Conservation (phyloP, 2,888 invertebrate species). For the Campoletis raptor region DNA sequence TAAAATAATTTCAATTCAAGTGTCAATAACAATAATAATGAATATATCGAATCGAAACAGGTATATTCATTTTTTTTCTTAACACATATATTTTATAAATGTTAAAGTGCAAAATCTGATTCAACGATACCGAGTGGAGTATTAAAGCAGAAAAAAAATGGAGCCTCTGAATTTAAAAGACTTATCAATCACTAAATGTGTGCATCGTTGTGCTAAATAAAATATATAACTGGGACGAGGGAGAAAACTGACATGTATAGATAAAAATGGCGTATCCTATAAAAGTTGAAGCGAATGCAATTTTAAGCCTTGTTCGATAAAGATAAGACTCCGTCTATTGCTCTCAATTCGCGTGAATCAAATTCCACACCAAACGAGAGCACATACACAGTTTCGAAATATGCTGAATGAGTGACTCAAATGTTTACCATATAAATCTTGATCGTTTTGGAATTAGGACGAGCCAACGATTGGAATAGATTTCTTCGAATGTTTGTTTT, state of each 20-base stretch:
- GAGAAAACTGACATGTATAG: conserved; percentile 24
- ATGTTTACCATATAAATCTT: background rate
- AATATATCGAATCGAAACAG: background rate
- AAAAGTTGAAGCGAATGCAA: background rate
- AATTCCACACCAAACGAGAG: background rate
- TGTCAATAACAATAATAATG: background rate
- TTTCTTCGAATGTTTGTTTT: background rate
- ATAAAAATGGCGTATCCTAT: conserved; percentile 15
- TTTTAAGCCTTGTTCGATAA: conserved; percentile 7
- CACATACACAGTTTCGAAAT: background rate
- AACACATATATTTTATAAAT: no score
- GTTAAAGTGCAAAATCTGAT: background rate
- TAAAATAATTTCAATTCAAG: no score
- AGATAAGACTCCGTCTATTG: conserved; percentile 29
- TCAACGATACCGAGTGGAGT: background rate
- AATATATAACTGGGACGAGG: conserved; percentile 8
- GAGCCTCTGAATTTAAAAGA: background rate
- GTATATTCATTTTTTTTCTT: background rate
- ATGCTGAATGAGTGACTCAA: background rate
- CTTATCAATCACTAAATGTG: no score
- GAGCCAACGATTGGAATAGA: background rate
- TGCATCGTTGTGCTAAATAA: background rate
- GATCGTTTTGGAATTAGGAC: background rate
- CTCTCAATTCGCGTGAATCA: conserved; percentile 11
- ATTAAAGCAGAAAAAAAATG: background rate